Evolutionary conservation across 64 coral and sea anemone genomes (phyloP).

Genomic region (Hydrozoanthus tunicans): DNA sequence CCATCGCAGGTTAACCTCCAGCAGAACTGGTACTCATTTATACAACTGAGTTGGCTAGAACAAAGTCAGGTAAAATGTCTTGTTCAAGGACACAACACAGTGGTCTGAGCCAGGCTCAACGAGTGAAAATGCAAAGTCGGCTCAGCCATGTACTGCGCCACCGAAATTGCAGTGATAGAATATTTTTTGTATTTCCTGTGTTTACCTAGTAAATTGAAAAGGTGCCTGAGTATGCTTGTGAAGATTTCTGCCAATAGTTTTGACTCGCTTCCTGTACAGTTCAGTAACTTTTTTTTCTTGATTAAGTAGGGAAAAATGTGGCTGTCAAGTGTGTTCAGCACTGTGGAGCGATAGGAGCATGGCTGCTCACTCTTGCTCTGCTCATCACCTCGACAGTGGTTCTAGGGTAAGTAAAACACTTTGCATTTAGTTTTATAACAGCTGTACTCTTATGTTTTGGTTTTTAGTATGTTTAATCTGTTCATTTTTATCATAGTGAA

Average conservation of each 20-base stretch:
- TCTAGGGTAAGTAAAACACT: background rate
- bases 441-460: background rate
- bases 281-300: background rate
- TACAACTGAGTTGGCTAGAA: too few species aligned
- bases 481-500: background rate
- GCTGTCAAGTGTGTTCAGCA: conserved; percentile 7
- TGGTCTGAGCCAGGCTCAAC: too few species aligned
- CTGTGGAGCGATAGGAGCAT: background rate
- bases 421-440: background rate
- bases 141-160: too few species aligned
- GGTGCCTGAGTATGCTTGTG: background rate
- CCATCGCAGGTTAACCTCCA: too few species aligned
- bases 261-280: background rate
- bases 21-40: too few species aligned
- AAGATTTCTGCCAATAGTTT: background rate
- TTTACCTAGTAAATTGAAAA: background rate
- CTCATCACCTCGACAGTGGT: background rate
- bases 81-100: too few species aligned
- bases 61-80: too few species aligned
- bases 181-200: too few species aligned
- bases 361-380: background rate
- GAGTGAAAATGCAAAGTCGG: too few species aligned
- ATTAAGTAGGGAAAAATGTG: background rate
- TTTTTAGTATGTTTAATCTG: background rate
- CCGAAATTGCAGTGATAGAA: too few species aligned